Conservation (phyloP, 2,888 invertebrate genomes). For the Mechanitis mazaeus region DNA sequence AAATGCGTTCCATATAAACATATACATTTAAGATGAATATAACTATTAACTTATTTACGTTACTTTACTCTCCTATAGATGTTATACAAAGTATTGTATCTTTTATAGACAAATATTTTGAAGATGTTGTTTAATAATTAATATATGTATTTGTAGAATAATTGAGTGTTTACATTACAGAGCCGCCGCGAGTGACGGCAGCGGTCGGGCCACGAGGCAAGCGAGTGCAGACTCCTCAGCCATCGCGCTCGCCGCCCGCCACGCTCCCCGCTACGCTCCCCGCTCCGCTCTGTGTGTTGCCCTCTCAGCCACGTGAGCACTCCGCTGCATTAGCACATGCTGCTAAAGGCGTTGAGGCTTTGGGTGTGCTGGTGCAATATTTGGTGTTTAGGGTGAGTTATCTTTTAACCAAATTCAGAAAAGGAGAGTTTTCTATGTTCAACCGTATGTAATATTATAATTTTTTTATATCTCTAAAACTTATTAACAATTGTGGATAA, state of each 20-base stretch:
- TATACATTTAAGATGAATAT: too few species aligned
- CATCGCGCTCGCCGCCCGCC: constrained; percentile 43
- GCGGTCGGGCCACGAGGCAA: constrained; percentile 65
- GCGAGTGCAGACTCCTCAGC: constrained; percentile 64
- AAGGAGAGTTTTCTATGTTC: too few species aligned
- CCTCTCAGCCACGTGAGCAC: constrained; percentile 45
- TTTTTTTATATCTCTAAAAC: too few species aligned
- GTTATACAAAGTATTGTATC: too few species aligned
- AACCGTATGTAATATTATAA: too few species aligned
- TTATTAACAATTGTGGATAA: too few species aligned
- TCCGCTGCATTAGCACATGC: constrained; percentile 67
- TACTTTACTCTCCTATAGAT: too few species aligned
- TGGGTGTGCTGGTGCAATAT: constrained; percentile 90
- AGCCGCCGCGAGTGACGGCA: constrained; percentile 63
- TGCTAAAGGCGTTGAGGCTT: constrained; percentile 85
- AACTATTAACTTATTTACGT: too few species aligned
- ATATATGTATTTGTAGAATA: too few species aligned
- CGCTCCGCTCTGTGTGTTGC: constrained; percentile 37
- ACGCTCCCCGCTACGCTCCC: constrained; percentile 40
- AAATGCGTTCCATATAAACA: too few species aligned
- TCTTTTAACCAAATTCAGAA: background rate
- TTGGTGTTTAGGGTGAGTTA: constrained; percentile 84
- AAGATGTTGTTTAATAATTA: too few species aligned
- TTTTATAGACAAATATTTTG: too few species aligned
- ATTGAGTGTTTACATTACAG: constrained; percentile 36